A percentile compares a stretch with the other conserved stretches of the same genome.
These are phyloP conservation scores for Solea solea DNA, from an alignment of 2,113 vertebrate species.

Conservation along the genomic window DNA sequence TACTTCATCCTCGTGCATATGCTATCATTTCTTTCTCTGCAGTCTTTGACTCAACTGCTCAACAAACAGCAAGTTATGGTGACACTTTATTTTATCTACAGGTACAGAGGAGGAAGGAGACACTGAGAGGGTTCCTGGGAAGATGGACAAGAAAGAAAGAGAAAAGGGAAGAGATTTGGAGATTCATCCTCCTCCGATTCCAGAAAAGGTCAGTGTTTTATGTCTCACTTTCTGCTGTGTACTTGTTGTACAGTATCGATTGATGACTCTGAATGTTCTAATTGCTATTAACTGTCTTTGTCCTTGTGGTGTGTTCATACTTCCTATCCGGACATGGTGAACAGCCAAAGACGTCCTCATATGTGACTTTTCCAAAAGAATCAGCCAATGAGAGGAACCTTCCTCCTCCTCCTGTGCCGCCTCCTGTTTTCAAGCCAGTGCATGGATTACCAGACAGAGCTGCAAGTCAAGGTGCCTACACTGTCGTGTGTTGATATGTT, in stretches of 20 bases:
- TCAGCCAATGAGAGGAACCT: conserved; percentile 67
- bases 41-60: not conserved
- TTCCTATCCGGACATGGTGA: not conserved
- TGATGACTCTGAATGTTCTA: not conserved
- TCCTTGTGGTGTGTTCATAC: not conserved
- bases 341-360: conserved; percentile 77
- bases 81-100: conserved; percentile 1
- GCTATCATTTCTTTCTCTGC: no score
- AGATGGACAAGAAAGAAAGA: conserved; percentile 65
- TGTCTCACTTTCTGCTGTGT: not conserved
- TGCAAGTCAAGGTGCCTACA: conserved; percentile 77
- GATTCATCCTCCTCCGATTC: conserved; percentile 72
- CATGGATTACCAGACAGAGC: conserved; percentile 73
- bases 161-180: conserved; percentile 70
- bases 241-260: no score
- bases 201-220: conserved; percentile 69
- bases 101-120: conserved; percentile 70
- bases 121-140: conserved; percentile 54
- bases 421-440: conserved; percentile 61
- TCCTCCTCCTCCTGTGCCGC: conserved; percentile 75
- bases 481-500: no score
- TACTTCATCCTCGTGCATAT: conserved; percentile 1
- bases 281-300: not conserved
- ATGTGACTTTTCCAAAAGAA: conserved; percentile 76
- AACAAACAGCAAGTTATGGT: not conserved